These are phyloP conservation scores for Pedionomus torquatus DNA, from an alignment of 2,113 vertebrate genomes.

Conservation along the genomic window DNA sequence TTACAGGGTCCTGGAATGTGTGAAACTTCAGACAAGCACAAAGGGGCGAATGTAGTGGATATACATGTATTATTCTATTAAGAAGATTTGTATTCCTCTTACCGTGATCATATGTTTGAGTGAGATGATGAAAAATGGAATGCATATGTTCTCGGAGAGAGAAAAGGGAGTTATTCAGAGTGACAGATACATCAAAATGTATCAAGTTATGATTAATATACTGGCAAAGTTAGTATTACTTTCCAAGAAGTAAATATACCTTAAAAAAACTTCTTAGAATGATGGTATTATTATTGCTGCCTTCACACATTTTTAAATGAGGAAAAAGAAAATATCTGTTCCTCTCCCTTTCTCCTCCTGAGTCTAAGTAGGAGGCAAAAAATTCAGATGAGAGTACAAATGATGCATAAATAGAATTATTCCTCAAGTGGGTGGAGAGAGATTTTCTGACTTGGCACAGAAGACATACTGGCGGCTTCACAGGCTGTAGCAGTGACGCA, in stretches of 20 bases:
- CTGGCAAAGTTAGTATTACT: neutral
- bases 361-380: neutral
- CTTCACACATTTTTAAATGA: neutral
- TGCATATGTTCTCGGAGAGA: neutral
- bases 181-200: neutral
- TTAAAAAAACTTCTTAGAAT: neutral
- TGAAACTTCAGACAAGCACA: neutral
- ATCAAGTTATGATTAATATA: neutral
- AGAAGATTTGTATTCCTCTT: neutral
- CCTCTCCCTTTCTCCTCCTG: neutral
- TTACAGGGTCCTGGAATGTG: neutral
- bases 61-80: fast-evolving
- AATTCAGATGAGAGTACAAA: neutral
- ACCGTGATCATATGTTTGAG: neutral
- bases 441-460: neutral
- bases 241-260: neutral
- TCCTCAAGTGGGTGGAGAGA: neutral
- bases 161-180: neutral
- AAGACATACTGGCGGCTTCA: neutral
- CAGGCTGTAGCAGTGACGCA: neutral
- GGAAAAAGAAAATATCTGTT: neutral
- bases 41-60: neutral
- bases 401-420: neutral
- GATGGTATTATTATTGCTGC: neutral
- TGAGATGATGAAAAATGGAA: neutral